phyloP scores from a whole-genome alignment of 2,888 invertebrate species.

The Tipula lateralis region DNA sequence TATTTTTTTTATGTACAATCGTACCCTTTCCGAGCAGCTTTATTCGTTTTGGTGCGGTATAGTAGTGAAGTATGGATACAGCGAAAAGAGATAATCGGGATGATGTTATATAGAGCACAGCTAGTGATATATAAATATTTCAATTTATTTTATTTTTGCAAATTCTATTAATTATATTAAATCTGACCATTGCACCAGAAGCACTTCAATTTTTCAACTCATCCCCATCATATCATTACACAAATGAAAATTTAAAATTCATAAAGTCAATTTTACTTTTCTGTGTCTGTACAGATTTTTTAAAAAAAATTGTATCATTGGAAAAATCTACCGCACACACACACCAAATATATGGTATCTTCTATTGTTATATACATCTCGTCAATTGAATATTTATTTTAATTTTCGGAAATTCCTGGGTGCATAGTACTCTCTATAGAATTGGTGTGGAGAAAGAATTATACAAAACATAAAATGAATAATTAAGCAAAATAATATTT shows the following conservation, averaged over 20 bases:
- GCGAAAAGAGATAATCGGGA: background rate
- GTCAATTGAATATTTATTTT: background rate
- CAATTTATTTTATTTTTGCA: too few species aligned
- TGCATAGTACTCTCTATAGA: background rate
- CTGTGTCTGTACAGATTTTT: background rate
- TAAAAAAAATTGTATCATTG: background rate
- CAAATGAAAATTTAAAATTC: conserved; percentile 19
- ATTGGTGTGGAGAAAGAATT: background rate
- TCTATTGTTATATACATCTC: background rate
- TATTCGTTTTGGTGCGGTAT: background rate
- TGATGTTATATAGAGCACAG: too few species aligned
- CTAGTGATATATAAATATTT: background rate
- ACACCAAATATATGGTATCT: background rate
- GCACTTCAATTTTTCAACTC: background rate
- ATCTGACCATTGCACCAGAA: background rate
- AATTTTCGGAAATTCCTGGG: background rate
- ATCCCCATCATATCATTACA: background rate
- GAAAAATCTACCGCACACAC: background rate
- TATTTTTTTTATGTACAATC: background rate
- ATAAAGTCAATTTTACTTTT: background rate
- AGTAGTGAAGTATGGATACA: background rate
- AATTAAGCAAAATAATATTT: background rate
- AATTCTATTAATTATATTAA: background rate
- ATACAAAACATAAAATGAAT: background rate
- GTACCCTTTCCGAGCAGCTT: background rate